A percentile compares a stretch with the other conserved stretches of the same genome.
These are phyloP conservation scores for Chloroceryle aenea DNA, from an alignment of 2,113 vertebrate species.

Conservation along the genomic window DNA sequence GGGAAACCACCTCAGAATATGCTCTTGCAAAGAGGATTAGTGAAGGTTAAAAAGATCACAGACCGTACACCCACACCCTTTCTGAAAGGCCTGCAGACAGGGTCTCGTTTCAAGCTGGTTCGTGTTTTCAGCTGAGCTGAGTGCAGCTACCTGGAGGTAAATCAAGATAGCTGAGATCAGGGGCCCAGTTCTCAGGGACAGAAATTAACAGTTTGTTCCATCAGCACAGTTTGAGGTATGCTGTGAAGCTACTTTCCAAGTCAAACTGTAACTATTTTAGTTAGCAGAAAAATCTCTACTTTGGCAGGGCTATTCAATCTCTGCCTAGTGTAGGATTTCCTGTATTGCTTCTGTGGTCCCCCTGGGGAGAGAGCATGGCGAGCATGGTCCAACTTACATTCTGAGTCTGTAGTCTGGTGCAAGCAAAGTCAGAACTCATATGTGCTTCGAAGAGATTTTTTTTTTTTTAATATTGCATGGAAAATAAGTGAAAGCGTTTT, in stretches of 20 bases:
- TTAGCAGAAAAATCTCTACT: neutral
- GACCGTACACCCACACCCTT: neutral
- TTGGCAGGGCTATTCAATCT: neutral
- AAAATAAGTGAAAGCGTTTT: slow-evolving; percentile 5
- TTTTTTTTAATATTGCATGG: neutral
- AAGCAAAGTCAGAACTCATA: neutral
- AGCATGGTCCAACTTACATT: neutral
- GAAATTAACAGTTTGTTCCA: neutral
- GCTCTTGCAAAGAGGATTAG: neutral
- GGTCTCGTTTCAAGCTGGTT: neutral
- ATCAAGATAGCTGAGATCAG: neutral
- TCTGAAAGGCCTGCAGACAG: neutral
- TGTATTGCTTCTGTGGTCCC: neutral
- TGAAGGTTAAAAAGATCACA: neutral
- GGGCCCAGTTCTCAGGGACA: neutral
- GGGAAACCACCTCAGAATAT: neutral
- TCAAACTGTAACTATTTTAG: neutral
- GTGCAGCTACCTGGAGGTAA: neutral
- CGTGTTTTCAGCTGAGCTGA: neutral
- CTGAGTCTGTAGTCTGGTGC: neutral
- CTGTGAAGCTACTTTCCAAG: neutral
- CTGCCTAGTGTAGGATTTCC: neutral
- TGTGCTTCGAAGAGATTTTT: neutral
- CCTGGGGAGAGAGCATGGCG: neutral
- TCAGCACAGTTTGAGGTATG: neutral